These are phyloP conservation scores for Lepidurus couesii DNA, from an alignment of 1,140 invertebrate genomes.

Conservation along the genomic window DNA sequence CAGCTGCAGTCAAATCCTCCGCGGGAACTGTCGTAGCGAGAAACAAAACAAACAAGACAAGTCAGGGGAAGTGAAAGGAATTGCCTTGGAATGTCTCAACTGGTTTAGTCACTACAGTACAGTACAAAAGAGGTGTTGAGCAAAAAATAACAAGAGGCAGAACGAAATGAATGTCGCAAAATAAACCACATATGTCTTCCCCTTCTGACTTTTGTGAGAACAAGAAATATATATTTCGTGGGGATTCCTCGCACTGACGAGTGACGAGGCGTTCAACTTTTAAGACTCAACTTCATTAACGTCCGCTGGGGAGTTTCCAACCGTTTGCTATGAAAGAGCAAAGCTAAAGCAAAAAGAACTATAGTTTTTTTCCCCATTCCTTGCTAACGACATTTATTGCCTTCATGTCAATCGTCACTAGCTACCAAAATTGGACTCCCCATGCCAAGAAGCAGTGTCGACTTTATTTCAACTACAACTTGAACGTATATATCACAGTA, in stretches of 20 bases:
- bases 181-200: background rate
- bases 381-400: background rate
- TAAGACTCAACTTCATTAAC: background rate
- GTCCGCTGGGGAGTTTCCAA: background rate
- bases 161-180: background rate
- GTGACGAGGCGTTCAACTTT: conserved; percentile 11
- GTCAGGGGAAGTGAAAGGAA: background rate
- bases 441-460: too few species aligned
- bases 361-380: background rate
- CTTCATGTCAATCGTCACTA: background rate
- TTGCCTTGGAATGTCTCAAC: background rate
- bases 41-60: conserved; percentile 35
- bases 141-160: background rate
- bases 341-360: background rate
- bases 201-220: background rate
- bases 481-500: too few species aligned
- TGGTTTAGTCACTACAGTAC: background rate
- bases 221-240: background rate
- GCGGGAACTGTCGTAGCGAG: conserved; percentile 56
- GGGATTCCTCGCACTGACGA: background rate
- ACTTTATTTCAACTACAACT: too few species aligned
- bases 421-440: too few species aligned
- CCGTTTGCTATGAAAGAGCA: background rate
- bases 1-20: conserved; percentile 67
- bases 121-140: background rate